Percentiles rank a stretch among this genome's conserved stretches.
phyloP scores from a whole-genome alignment of 2,113 vertebrate species.

The Leuciscus idus region DNA sequence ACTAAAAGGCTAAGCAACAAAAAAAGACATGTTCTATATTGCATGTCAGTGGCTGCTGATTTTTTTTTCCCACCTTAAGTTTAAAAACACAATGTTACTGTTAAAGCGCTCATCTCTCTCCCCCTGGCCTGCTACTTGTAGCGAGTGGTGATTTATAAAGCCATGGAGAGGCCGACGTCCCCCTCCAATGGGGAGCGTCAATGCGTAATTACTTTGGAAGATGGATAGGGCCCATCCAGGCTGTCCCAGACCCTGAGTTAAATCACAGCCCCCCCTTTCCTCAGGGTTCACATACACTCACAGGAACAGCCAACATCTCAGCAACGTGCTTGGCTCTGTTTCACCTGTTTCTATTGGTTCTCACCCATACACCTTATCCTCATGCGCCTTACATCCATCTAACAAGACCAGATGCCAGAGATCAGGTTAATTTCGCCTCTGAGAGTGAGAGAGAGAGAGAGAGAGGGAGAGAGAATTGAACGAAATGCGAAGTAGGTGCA shows the following conservation, averaged over 20 bases:
- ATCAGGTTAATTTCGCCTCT: slow-evolving; percentile 31
- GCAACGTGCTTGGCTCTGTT: slow-evolving; percentile 5
- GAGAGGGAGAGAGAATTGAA: slow-evolving; percentile 22
- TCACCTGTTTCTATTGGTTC: slow-evolving; percentile 6
- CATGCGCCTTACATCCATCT: slow-evolving; percentile 14
- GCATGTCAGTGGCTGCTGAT: neutral
- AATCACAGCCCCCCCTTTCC: slow-evolving; percentile 51
- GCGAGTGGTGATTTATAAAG: slow-evolving; percentile 58
- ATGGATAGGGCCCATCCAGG: slow-evolving; percentile 54
- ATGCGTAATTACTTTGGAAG: slow-evolving; percentile 63
- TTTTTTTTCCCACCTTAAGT: slow-evolving; percentile 1
- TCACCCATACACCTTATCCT: slow-evolving; percentile 1
- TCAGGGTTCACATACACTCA: slow-evolving; percentile 5
- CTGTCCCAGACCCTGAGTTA: slow-evolving; percentile 51
- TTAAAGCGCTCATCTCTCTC: slow-evolving; percentile 18
- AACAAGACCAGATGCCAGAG: slow-evolving; percentile 24
- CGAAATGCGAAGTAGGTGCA: slow-evolving; percentile 15
- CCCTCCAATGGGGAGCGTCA: slow-evolving; percentile 50
- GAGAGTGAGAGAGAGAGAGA: neutral
- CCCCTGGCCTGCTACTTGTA: slow-evolving; percentile 38
- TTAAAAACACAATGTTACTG: slow-evolving; percentile 29
- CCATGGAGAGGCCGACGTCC: slow-evolving; percentile 36
- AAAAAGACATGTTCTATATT: slow-evolving; percentile 2
- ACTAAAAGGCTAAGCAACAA: slow-evolving; percentile 22
- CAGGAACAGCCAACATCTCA: slow-evolving; percentile 10